Base-by-base conservation (phyloP, 1,140 invertebrate species). In the Temnothorax nylanderi region DNA sequence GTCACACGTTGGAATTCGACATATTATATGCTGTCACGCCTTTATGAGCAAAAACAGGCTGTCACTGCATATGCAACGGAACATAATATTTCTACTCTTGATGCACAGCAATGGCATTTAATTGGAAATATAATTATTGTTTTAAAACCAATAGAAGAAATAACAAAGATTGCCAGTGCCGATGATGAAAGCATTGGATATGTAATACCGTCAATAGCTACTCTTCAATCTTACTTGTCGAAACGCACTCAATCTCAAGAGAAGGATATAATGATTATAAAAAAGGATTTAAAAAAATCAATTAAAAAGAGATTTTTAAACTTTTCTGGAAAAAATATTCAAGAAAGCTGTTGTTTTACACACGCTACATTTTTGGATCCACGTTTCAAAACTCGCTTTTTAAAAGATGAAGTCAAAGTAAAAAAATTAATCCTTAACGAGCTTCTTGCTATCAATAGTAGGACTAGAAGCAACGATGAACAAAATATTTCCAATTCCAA, bases 41-140 rank as follows among this genome's bases (percentile, higher is more conserved):
- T 65, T 65, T 65, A 65, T 65, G 34, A 65, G 34, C 64, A 65
- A 41, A 65, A 41, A 65, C 64, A 65, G 3, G 64, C 64, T 65
- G 34, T 65, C 32, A 37, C 64, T 18, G 34, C 34, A 37, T 65
- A 65, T 65, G 64, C 34, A 65, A 41, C 34, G 7, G 8, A 65
- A 37, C 7, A 65, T 65, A 18, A 65, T 37, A 65, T 65, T 32
- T 3, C 64, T 65, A 65, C 64, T 37, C 8, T 65, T 37, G 34
- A 37, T 65, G 32, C 18, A 1, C 32, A 37, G n/a, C 34, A 65
- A 10, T 65, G 64, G 64, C 18, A 37, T 65, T 41, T 65, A 41
- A 65, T 41, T 65, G 18, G 3, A 65, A 65, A 65, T 10, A 41
- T 65, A 37, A 11, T 65, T 37, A 37, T 37, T 65, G 64, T 65